phyloP scores from a whole-genome alignment of 2,113 vertebrate species.

The Zosterops pallidus region DNA sequence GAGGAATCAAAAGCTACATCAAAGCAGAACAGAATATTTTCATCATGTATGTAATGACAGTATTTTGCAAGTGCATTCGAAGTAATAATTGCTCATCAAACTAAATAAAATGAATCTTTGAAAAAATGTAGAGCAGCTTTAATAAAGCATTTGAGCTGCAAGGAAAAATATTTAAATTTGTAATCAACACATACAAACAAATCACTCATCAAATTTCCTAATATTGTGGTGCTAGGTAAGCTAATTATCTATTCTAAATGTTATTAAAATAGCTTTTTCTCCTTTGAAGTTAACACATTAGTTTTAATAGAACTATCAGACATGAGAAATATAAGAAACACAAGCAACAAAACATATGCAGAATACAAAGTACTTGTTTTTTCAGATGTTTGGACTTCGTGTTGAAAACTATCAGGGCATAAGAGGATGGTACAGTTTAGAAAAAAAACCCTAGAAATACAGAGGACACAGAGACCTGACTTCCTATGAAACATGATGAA shows the following conservation, averaged over 20 bases:
- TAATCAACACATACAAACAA: not conserved
- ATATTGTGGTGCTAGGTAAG: not conserved
- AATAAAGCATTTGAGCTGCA: not conserved
- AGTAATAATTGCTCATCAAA: constrained; percentile 15
- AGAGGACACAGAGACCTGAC: not conserved
- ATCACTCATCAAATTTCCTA: constrained; percentile 25
- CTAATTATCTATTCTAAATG: constrained; percentile 26
- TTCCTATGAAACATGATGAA: not conserved
- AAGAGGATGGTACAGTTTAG: not conserved
- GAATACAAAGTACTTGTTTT: not conserved
- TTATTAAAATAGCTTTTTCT: constrained; percentile 26
- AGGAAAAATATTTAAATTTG: constrained; percentile 4
- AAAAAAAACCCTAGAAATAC: not conserved
- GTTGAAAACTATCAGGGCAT: not conserved
- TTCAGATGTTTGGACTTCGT: not conserved
- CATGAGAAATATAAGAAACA: not conserved
- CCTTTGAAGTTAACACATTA: constrained; percentile 34
- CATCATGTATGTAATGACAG: not conserved
- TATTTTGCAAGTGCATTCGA: constrained; percentile 15
- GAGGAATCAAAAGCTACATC: not conserved
- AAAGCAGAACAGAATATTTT: constrained; percentile 28
- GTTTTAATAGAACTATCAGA: constrained; percentile 23
- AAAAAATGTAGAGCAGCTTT: not conserved
- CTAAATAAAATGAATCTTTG: constrained; percentile 27
- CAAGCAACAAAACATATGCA: not conserved